Conservation (phyloP, 1,140 invertebrate genomes). For the Asobara japonica region DNA sequence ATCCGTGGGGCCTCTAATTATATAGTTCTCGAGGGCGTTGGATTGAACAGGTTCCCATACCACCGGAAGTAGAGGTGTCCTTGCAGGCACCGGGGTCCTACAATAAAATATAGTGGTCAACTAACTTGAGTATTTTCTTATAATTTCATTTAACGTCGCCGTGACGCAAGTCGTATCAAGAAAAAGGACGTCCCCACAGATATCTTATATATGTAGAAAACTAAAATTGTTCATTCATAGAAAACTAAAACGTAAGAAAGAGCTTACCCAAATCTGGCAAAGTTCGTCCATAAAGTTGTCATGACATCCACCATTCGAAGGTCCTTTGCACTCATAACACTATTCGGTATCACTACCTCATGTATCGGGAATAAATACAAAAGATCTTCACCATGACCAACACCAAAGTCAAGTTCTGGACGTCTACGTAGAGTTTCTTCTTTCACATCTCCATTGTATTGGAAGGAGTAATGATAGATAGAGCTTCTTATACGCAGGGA, state of each 20-base stretch:
- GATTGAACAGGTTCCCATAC: constrained; percentile 66
- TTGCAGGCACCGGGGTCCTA: constrained; percentile 66
- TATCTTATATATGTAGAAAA: no score
- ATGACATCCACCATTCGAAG: constrained; percentile 65
- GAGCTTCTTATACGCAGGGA: no score
- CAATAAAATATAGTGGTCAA: no score
- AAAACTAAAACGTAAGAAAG: no score
- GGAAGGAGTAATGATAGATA: constrained; percentile 74
- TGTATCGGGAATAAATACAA: constrained; percentile 77
- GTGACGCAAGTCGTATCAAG: no score
- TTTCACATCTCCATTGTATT: constrained; percentile 70
- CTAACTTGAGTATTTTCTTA: no score
- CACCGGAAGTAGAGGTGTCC: constrained; percentile 46
- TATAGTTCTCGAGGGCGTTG: constrained; percentile 59
- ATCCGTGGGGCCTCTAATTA: constrained; percentile 53
- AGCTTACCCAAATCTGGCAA: constrained; percentile 68
- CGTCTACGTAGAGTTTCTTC: constrained; percentile 76
- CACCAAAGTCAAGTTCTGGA: constrained; percentile 70
- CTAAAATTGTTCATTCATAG: no score
- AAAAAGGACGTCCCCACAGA: no score
- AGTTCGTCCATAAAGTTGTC: constrained; percentile 75
- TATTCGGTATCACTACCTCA: constrained; percentile 66
- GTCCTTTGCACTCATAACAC: constrained; percentile 61
- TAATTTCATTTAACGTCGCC: no score
- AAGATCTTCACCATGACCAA: constrained; percentile 78